These are phyloP conservation scores for Clamator glandarius DNA, from an alignment of 2,797 vertebrate genomes.

Conservation along the genomic window DNA sequence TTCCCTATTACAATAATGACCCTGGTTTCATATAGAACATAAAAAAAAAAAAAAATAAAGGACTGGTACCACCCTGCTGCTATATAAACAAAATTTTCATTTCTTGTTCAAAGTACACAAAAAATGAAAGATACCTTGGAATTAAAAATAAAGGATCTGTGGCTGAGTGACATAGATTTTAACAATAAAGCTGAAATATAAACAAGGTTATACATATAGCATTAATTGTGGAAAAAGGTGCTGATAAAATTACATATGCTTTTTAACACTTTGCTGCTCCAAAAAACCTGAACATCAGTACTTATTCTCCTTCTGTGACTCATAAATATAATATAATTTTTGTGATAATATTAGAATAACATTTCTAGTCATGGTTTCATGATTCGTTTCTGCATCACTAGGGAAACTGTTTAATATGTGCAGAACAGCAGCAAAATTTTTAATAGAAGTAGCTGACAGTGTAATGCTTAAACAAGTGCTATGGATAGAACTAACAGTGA, in stretches of 20 bases:
- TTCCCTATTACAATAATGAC: background rate
- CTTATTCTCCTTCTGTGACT: background rate
- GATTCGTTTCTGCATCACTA: background rate
- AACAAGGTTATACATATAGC: fast-evolving
- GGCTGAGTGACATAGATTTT: background rate
- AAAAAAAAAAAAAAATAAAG: background rate
- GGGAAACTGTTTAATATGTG: conserved; percentile 18
- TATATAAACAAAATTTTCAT: background rate
- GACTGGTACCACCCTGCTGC: background rate
- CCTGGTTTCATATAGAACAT: background rate
- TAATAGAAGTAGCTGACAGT: background rate
- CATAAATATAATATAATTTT: background rate
- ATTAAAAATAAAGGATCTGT: background rate
- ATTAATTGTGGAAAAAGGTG: background rate
- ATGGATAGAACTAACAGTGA: background rate
- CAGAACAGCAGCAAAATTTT: conserved; percentile 33
- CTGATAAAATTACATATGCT: background rate
- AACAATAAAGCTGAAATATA: background rate
- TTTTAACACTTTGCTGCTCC: background rate
- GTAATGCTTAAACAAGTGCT: background rate
- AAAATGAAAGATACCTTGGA: background rate
- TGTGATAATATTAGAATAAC: background rate
- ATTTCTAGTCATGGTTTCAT: conserved; percentile 20
- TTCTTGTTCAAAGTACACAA: background rate
- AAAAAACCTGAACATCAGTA: background rate